Evolutionary conservation across 2,888 invertebrate genomes (phyloP).

Genomic region (Diplazon laetatorius): DNA sequence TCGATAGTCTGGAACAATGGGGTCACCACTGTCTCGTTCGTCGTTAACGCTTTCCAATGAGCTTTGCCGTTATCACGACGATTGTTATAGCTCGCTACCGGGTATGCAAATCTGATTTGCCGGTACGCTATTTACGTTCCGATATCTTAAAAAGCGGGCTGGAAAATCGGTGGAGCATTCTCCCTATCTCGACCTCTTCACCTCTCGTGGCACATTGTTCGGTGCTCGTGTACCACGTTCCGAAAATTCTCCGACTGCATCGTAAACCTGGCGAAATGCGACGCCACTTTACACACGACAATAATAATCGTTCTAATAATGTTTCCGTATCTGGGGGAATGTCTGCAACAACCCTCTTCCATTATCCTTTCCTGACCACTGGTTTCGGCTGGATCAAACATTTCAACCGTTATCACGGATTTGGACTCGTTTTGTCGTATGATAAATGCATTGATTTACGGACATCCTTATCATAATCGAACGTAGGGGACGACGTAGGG

Average conservation of each 20-base stretch:
- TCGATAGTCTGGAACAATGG: too few relatives aligned
- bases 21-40: background rate
- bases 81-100: background rate
- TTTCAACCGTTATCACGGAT: constrained; percentile 3
- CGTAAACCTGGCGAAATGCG: background rate
- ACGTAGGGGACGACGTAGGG: background rate
- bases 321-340: constrained; percentile 4
- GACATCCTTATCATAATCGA: background rate
- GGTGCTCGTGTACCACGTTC: background rate
- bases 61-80: background rate
- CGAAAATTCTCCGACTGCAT: constrained; percentile 26
- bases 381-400: background rate
- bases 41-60: constrained; percentile 5
- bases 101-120: background rate
- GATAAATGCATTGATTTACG: background rate
- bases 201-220: constrained; percentile 30
- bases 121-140: constrained; percentile 2
- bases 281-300: background rate
- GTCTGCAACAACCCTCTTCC: background rate
- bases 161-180: background rate
- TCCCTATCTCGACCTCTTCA: too few relatives aligned
- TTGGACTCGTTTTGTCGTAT: background rate
- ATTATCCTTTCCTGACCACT: background rate
- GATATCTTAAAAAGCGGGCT: constrained; percentile 5
- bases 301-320: constrained; percentile 14